Base-by-base conservation (phyloP, 2,797 vertebrate genomes). In the Chaetodon trifasciatus region DNA sequence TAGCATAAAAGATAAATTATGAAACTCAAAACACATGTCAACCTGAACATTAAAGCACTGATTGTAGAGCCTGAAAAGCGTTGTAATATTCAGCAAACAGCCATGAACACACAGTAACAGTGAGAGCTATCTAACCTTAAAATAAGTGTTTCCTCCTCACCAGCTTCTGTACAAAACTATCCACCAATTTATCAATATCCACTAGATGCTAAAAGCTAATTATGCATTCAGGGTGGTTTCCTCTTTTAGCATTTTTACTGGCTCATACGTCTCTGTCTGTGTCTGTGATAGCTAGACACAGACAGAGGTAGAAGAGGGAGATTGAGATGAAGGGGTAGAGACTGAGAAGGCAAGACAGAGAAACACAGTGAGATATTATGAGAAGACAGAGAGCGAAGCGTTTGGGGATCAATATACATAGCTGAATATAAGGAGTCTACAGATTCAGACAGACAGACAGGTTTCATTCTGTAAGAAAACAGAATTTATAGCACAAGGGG, bases 351-450 rank as follows among this genome's bases (percentile, higher is more conserved):
- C 66, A 50, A 56, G 50, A 65, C 39, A 37, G 28, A 75, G 46
- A 8, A 47, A 55, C 19, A 72, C 2, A 52, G 60, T 5, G 40
- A 67, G 64, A 80, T 63, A 63, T 70, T 68, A 70, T 84, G 74
- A 76, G 39, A 70, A 8, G 49, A 53, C 65, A 57, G 19, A 16
- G 37, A 69, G 71, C 24, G 24, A 52, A 66, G 77, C 53, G 57
- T 86, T 75, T 84, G 60, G 44, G 39, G 84, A 86, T 89, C 85
- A 71, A 84, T 85, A 72, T 1, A 19, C 28, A 32, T 32, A 32
- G 58, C 74, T 60, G 86, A 86, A 82, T 78, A 80, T 86, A 76
- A 80, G 72, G 52, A 60, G 62, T 62, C 44, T 5, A 32, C 64
- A 68, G 61, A 65, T 49, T 73, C 49, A 81, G 80, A 44, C 13